Percentiles rank a stretch among this genome's conserved stretches.
Conservation (phyloP, 1,140 invertebrate species). For the Brachionus rotundiformis region DNA sequence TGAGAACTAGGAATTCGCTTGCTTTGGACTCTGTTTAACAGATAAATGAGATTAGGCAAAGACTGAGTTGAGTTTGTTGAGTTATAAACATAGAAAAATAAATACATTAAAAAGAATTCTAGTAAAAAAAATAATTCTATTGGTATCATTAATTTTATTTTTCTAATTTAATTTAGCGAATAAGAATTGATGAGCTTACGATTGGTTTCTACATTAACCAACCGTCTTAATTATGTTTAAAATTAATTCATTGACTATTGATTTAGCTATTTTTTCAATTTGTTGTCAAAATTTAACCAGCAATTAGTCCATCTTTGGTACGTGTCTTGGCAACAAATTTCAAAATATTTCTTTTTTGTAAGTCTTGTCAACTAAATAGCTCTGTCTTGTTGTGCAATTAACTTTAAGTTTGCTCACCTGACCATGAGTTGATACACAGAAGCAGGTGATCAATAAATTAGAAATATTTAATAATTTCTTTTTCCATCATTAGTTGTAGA, state of each 20-base stretch:
- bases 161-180: too few relatives aligned
- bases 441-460: conserved; percentile 1
- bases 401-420: not conserved
- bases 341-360: not conserved
- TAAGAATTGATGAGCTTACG: not conserved
- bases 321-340: not conserved
- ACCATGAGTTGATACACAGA: not conserved
- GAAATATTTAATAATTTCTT: not conserved
- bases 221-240: not conserved
- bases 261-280: not conserved
- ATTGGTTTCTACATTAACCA: not conserved
- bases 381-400: not conserved
- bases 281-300: not conserved
- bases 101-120: too few relatives aligned
- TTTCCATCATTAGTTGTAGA: not conserved
- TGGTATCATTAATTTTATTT: too few relatives aligned
- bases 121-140: too few relatives aligned
- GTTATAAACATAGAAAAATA: too few relatives aligned
- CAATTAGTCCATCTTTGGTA: not conserved
- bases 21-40: not conserved
- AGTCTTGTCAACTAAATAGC: not conserved
- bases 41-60: not conserved
- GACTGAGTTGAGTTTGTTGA: not conserved
- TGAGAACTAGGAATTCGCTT: not conserved
- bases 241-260: not conserved